phyloP scores from a whole-genome alignment of 2,797 vertebrate genomes.

The Polyboroides typus region DNA sequence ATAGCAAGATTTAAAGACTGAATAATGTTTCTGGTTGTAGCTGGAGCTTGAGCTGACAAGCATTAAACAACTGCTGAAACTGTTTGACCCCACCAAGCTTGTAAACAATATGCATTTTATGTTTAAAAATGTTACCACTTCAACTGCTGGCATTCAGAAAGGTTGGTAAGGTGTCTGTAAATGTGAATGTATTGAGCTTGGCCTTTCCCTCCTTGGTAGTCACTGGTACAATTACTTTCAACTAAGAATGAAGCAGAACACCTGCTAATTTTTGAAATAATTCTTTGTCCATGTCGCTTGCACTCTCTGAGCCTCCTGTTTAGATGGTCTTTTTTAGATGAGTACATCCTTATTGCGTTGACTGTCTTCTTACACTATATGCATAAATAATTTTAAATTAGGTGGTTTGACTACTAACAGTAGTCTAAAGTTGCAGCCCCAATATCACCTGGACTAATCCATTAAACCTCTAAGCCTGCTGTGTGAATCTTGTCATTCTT shows the following conservation, averaged over 20 bases:
- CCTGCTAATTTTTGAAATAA: not conserved
- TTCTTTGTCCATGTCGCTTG: not conserved
- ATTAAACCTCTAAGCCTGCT: not conserved
- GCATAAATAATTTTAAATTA: not conserved
- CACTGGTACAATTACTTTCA: not conserved
- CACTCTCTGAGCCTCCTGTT: not conserved
- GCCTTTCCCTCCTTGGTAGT: not conserved
- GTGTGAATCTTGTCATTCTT: not conserved
- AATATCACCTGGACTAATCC: not conserved
- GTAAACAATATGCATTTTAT: not conserved
- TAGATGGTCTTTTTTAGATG: not conserved
- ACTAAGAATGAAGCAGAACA: not conserved
- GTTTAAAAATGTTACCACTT: not conserved
- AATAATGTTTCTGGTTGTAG: not conserved
- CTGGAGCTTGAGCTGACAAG: not conserved
- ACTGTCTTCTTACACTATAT: not conserved
- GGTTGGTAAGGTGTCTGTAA: not conserved
- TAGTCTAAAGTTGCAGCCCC: not conserved
- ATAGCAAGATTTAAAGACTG: not conserved
- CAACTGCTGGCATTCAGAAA: not conserved
- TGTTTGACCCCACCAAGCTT: not conserved
- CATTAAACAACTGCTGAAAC: not conserved
- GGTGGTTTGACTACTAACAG: not conserved
- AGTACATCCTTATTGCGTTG: not conserved
- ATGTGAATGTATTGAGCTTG: not conserved